Percentiles rank a stretch among this genome's conserved stretches.
Conservation (phyloP, 2,888 invertebrate species). For the Beris morrisii region DNA sequence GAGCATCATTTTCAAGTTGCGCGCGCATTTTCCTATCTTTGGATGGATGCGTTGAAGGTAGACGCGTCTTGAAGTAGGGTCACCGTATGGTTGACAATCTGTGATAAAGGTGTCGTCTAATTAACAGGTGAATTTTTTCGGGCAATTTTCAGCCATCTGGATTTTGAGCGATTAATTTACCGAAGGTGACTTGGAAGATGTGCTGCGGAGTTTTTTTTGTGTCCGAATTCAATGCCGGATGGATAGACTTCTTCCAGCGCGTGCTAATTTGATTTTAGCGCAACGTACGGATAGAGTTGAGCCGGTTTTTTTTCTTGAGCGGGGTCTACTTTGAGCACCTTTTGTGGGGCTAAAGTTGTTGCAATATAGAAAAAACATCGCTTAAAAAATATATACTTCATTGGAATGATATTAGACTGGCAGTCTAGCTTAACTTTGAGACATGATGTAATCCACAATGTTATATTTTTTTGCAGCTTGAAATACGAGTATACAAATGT, state of each 20-base stretch:
- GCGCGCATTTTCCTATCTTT: conserved; percentile 17
- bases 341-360: neutral
- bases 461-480: no score
- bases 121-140: conserved; percentile 28
- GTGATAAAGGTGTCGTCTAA: conserved; percentile 24
- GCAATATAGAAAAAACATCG: neutral
- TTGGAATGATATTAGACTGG: conserved; percentile 1
- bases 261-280: conserved; percentile 31
- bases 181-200: conserved; percentile 2
- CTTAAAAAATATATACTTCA: neutral
- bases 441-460: conserved; percentile 19
- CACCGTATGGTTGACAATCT: conserved; percentile 29
- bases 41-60: neutral
- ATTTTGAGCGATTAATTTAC: conserved; percentile 3
- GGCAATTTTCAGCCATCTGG: conserved; percentile 19
- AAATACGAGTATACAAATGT: no score
- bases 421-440: conserved; percentile 4
- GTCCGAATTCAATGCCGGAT: neutral
- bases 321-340: conserved; percentile 2
- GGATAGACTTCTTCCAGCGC: conserved; percentile 13
- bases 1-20: conserved; percentile 1
- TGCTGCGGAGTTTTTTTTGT: neutral
- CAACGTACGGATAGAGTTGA: conserved; percentile 1
- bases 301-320: conserved; percentile 3
- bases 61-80: conserved; percentile 14